phyloP scores from a whole-genome alignment of 2,113 vertebrate genomes.

The Hippoglossus stenolepis region DNA sequence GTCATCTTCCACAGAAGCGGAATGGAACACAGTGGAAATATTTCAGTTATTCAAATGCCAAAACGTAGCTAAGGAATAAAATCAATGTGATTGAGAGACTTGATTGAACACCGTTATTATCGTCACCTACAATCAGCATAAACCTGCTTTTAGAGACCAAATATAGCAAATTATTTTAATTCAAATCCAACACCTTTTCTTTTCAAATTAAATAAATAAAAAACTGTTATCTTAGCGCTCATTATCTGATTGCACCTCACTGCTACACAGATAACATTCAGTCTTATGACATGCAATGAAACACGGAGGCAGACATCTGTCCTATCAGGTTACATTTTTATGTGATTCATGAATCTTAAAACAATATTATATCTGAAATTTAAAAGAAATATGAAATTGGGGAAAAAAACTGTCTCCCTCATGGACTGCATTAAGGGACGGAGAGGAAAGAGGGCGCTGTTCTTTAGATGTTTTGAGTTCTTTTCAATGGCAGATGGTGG shows the following conservation, averaged over 20 bases:
- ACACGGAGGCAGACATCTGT: too few relatives aligned
- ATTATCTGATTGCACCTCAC: conserved; percentile 6
- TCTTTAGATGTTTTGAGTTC: background rate
- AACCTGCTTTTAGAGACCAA: background rate
- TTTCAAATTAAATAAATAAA: background rate
- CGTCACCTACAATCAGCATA: background rate
- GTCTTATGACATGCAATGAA: too few relatives aligned
- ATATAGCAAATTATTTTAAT: background rate
- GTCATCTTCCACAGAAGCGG: too few relatives aligned
- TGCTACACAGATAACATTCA: too few relatives aligned
- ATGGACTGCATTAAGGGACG: too few relatives aligned
- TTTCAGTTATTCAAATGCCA: background rate
- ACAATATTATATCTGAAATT: too few relatives aligned
- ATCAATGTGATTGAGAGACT: background rate
- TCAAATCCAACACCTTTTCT: background rate
- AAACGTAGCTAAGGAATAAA: background rate
- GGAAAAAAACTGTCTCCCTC: too few relatives aligned
- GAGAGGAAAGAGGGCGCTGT: background rate
- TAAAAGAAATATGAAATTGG: too few relatives aligned
- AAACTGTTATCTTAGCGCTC: background rate
- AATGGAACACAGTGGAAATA: too few relatives aligned
- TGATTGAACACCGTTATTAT: conserved; percentile 31
- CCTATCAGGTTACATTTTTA: too few relatives aligned
- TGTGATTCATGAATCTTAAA: too few relatives aligned
- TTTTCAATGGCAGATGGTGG: conserved; percentile 1